These are phyloP conservation scores for Ophioninae sp. DNA, from an alignment of 2,888 invertebrate species.

Conservation along the genomic window DNA sequence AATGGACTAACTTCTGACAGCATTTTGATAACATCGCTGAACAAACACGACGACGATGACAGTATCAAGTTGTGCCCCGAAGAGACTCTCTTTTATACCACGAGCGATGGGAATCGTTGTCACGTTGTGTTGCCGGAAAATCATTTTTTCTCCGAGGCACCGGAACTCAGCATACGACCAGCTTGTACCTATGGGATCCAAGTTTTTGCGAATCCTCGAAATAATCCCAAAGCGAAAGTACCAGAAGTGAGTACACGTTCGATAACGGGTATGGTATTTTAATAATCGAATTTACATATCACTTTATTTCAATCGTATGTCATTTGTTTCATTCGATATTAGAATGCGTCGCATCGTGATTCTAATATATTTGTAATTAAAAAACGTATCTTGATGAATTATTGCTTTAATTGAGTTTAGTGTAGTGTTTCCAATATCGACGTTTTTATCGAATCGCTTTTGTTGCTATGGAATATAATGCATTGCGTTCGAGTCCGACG, in stretches of 20 bases:
- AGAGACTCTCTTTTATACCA: conserved; percentile 70
- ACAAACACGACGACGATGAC: conserved; percentile 43
- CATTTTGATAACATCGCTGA: conserved; percentile 68
- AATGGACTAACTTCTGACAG: conserved; percentile 59
- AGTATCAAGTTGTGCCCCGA: conserved; percentile 67
- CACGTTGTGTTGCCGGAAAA: conserved; percentile 71
- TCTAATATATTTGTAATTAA: not conserved
- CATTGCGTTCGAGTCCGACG: not conserved
- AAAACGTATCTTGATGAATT: not conserved
- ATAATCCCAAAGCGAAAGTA: conserved; percentile 57
- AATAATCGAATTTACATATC: not conserved
- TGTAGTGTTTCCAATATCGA: not conserved
- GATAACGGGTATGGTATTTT: not conserved
- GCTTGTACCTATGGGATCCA: conserved; percentile 74
- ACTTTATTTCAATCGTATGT: not conserved
- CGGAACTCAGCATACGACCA: conserved; percentile 71
- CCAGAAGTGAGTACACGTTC: conserved; percentile 49
- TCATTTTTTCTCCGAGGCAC: conserved; percentile 66
- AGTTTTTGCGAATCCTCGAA: conserved; percentile 75
- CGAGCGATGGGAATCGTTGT: conserved; percentile 63
- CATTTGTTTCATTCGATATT: not conserved
- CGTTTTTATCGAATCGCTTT: not conserved
- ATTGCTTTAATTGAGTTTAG: not conserved
- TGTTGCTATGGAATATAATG: not conserved
- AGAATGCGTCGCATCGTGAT: not conserved